Conservation (phyloP, 2,888 invertebrate species). For the Craniophora ligustri region DNA sequence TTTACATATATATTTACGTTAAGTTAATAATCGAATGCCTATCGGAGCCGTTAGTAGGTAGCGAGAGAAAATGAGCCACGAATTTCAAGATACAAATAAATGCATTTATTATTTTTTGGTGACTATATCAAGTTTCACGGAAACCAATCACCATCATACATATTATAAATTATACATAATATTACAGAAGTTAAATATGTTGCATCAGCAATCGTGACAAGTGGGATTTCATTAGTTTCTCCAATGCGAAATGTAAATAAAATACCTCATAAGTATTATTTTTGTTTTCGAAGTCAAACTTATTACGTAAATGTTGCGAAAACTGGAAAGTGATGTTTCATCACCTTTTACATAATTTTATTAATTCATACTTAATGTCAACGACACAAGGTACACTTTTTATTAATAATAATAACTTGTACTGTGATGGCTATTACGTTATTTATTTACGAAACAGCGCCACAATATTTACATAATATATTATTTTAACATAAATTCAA, state of each 20-base stretch:
- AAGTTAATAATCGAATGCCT: conserved; percentile 14
- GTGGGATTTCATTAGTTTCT: conserved; percentile 32
- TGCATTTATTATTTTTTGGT: neutral
- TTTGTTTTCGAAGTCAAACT: neutral
- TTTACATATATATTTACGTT: conserved; percentile 1
- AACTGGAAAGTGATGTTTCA: conserved; percentile 5
- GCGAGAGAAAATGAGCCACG: neutral
- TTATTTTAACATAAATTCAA: neutral
- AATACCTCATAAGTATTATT: too few relatives aligned
- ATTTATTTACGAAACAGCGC: neutral
- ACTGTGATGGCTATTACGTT: neutral
- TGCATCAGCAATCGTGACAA: conserved; percentile 8
- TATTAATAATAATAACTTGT: neutral
- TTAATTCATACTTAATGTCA: conserved; percentile 4
- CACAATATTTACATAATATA: neutral
- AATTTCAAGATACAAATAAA: conserved; percentile 30
- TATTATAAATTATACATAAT: conserved; percentile 27
- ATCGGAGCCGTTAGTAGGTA: neutral
- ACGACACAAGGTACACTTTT: neutral
- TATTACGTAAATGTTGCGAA: conserved; percentile 5
- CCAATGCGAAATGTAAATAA: conserved; percentile 2
- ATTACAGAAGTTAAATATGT: conserved; percentile 30
- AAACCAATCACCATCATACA: conserved; percentile 24
- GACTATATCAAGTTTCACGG: conserved; percentile 35
- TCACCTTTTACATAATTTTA: conserved; percentile 1